Conservation (phyloP, 2,797 vertebrate species). For the Cryptoprocta ferox region DNA sequence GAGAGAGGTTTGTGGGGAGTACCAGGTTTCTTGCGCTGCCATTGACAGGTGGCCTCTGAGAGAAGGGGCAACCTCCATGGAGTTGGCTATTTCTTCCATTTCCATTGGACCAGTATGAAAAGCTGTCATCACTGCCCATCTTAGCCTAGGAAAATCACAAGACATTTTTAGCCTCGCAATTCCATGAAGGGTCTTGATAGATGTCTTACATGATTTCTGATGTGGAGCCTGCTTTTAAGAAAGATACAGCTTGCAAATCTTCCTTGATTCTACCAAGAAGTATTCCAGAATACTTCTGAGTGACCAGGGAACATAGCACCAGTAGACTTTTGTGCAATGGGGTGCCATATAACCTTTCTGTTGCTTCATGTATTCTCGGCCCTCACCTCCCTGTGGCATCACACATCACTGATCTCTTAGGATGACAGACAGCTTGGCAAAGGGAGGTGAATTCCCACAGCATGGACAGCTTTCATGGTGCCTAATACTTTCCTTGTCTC, state of each 20-base stretch:
- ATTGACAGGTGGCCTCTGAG: neutral
- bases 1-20: neutral
- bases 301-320: slow-evolving; percentile 33
- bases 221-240: neutral
- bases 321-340: slow-evolving; percentile 11
- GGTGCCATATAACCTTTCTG: slow-evolving; percentile 13
- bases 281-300: slow-evolving; percentile 35
- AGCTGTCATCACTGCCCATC: neutral
- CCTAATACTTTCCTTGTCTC: slow-evolving; percentile 45
- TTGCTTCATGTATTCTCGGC: slow-evolving; percentile 28
- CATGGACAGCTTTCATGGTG: slow-evolving; percentile 31
- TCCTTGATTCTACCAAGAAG: slow-evolving; percentile 44
- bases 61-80: neutral
- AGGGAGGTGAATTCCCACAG: slow-evolving; percentile 51
- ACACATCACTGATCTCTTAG: slow-evolving; percentile 3
- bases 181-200: slow-evolving; percentile 11
- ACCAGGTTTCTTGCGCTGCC: neutral
- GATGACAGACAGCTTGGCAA: slow-evolving; percentile 10
- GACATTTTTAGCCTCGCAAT: neutral
- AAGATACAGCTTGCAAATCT: slow-evolving; percentile 12
- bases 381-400: neutral
- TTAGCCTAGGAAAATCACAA: slow-evolving; percentile 44
- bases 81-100: slow-evolving; percentile 55
- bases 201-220: neutral
- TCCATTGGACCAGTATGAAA: slow-evolving; percentile 10